These are phyloP conservation scores for Acridotheres tristis DNA, from an alignment of 2,797 vertebrate genomes.

Conservation along the genomic window DNA sequence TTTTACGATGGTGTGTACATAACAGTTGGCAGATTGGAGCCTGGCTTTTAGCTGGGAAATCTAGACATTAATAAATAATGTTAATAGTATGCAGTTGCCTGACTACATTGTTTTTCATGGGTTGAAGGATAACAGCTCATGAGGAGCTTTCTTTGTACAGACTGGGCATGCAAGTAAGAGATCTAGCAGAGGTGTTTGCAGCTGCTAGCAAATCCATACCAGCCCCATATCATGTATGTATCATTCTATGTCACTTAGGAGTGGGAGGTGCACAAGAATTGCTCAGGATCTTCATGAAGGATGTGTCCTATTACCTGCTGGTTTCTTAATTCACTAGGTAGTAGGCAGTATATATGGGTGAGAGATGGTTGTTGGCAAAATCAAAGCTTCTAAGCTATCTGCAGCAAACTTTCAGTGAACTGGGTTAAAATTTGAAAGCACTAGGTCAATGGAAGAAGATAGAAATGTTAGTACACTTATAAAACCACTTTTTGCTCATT, in stretches of 20 bases:
- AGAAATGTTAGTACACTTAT: not conserved
- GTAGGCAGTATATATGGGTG: not conserved
- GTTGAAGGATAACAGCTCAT: not conserved
- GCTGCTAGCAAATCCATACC: not conserved
- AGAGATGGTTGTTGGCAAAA: not conserved
- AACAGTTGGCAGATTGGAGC: not conserved
- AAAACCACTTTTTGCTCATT: not conserved
- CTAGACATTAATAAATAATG: slow-evolving; percentile 1
- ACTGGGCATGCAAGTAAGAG: not conserved
- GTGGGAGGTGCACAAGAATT: not conserved
- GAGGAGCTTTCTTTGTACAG: not conserved
- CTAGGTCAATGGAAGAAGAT: not conserved
- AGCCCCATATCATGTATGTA: accelerated
- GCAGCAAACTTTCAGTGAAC: not conserved
- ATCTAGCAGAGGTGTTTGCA: not conserved
- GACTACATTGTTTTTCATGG: not conserved
- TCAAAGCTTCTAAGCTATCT: not conserved
- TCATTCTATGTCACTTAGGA: not conserved
- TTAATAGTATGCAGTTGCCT: not conserved
- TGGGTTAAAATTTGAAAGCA: not conserved
- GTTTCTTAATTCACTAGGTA: not conserved
- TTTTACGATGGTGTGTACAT: not conserved
- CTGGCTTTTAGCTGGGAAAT: not conserved
- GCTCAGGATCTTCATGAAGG: not conserved
- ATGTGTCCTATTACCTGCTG: not conserved